These are phyloP conservation scores for Pteruthius melanotis DNA, from an alignment of 2,113 vertebrate species.

Conservation along the genomic window DNA sequence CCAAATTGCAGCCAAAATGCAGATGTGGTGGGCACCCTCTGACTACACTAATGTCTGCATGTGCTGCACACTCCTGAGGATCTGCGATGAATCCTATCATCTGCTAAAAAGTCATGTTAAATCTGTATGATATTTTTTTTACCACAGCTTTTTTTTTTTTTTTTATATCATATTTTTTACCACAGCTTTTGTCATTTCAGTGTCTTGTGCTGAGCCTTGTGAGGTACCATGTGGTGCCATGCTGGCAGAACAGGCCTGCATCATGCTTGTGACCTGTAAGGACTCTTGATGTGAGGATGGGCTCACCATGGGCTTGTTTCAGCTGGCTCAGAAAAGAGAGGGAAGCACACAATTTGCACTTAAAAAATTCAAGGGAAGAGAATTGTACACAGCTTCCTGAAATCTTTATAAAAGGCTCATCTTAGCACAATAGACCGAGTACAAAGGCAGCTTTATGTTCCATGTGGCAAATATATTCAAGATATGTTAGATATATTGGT, in stretches of 20 bases:
- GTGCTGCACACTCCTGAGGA: neutral
- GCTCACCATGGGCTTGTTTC: neutral
- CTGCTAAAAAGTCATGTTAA: neutral
- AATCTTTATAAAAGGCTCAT: neutral
- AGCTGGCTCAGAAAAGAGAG: neutral
- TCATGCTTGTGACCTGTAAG: neutral
- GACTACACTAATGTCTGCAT: neutral
- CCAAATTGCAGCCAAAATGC: neutral
- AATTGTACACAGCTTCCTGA: neutral
- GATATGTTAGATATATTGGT: neutral
- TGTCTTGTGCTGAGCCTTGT: neutral
- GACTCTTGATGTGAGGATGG: neutral
- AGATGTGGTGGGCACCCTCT: rapidly evolving
- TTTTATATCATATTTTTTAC: no score
- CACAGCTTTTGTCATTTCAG: neutral
- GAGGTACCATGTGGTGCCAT: rapidly evolving
- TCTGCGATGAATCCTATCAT: neutral
- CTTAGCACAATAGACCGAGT: neutral
- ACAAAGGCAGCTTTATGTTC: neutral
- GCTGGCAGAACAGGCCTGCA: neutral
- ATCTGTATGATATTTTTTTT: neutral
- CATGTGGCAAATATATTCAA: neutral
- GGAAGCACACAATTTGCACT: neutral
- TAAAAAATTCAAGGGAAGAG: neutral
- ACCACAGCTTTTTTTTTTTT: no score